phyloP scores from a whole-genome alignment of 2,888 invertebrate species.

The Hydrotaea cyrtoneurina region DNA sequence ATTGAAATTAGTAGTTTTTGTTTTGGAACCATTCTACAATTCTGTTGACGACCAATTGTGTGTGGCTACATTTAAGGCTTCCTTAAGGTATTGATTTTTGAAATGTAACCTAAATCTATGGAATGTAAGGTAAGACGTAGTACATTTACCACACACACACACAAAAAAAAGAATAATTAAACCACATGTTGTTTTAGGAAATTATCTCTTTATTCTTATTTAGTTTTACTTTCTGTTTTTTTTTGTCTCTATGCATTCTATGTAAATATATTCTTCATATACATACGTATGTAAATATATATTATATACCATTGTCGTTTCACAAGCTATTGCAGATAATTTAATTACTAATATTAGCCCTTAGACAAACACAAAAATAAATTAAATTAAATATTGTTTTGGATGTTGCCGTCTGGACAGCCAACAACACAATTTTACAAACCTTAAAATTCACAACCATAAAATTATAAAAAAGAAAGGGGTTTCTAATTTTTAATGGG shows the following conservation, averaged over 20 bases:
- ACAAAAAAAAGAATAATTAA: too few relatives aligned
- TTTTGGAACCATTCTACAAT: not conserved
- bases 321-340: not conserved
- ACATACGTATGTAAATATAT: not conserved
- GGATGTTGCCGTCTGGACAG: too few relatives aligned
- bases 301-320: not conserved
- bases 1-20: not conserved
- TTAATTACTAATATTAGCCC: slow-evolving; percentile 24
- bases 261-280: slow-evolving; percentile 9
- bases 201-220: slow-evolving; percentile 3
- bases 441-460: slow-evolving; percentile 62
- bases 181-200: not conserved
- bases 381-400: slow-evolving; percentile 3
- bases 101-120: slow-evolving; percentile 12
- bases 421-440: slow-evolving; percentile 54
- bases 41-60: too few relatives aligned
- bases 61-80: slow-evolving; percentile 42
- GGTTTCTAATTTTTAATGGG: too few relatives aligned
- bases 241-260: not conserved
- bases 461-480: slow-evolving; percentile 26
- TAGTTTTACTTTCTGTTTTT: not conserved
- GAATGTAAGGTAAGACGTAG: not conserved
- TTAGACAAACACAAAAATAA: not conserved
- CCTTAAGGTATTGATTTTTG: slow-evolving; percentile 46
- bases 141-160: too few relatives aligned